phyloP scores from a whole-genome alignment of 2,888 invertebrate genomes.

The Tortrix viridana region DNA sequence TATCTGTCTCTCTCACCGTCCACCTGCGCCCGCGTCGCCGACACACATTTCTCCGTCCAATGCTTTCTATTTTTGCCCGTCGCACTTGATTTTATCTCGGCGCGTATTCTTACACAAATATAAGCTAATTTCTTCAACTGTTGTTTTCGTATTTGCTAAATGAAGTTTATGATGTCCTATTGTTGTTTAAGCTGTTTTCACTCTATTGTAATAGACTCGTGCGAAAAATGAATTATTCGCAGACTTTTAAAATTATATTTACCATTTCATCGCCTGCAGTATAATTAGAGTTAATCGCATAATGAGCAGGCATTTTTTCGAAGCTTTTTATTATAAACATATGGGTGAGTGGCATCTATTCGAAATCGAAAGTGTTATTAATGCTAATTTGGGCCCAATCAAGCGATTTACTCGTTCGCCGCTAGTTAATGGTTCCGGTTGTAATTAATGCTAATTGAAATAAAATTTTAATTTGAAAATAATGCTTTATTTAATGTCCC shows the following conservation, averaged over 20 bases:
- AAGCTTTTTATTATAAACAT: constrained; percentile 24
- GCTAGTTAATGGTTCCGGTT: constrained; percentile 17
- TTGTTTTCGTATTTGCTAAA: constrained; percentile 28
- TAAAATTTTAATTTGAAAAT: constrained; percentile 10
- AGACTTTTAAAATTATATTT: constrained; percentile 28
- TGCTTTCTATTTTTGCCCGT: constrained; percentile 82
- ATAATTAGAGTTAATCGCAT: constrained; percentile 23
- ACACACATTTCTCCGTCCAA: constrained; percentile 79
- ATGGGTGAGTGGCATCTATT: constrained; percentile 8
- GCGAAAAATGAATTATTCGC: constrained; percentile 33
- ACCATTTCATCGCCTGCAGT: constrained; percentile 23
- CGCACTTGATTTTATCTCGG: constrained; percentile 63
- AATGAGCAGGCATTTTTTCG: constrained; percentile 23
- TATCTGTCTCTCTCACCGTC: constrained; percentile 61
- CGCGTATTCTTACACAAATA: constrained; percentile 51
- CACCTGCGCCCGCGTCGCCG: constrained; percentile 74
- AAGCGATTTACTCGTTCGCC: constrained; percentile 24
- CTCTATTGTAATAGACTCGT: constrained; percentile 30
- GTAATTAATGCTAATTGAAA: constrained; percentile 14
- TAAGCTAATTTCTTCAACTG: constrained; percentile 28
- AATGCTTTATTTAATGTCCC: neutral
- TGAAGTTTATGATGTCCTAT: constrained; percentile 27
- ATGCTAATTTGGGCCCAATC: constrained; percentile 26
- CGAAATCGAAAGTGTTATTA: constrained; percentile 36
- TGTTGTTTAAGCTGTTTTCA: constrained; percentile 34